Base-by-base conservation (phyloP, 2,797 vertebrate species). In the Myripristis murdjan region DNA sequence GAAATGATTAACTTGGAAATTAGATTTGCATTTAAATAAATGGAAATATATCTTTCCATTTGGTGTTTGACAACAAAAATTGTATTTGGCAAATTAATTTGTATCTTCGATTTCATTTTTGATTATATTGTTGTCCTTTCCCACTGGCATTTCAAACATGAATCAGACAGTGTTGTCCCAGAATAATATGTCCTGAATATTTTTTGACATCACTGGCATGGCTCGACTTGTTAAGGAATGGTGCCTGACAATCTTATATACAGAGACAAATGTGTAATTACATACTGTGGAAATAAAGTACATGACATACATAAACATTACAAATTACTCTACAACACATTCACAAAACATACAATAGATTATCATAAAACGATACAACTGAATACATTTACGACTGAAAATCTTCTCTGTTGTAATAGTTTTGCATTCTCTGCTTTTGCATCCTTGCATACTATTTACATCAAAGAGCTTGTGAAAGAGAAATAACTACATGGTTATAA, bases 391-490 rank as follows among this genome's bases (percentile, higher is more conserved):
- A 33, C 52, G 35, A n/a, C 43, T 69, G 15, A 4, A 47, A 24
- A 37, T 69, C 35, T 55, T 60, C 15, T 54, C 2, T 52, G 54
- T 22, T 52, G 54, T 22, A 51, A 54, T 18, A 71, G 53, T 46
- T 15, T 63, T 26, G 37, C 39, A 24, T 61, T 37, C 57, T 70
- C 57, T 28, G 28, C n/a, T 53, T 51, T 16, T 56, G 49, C 47
- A 58, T 60, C 3, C 59, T 39, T n/a, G n/a, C n/a, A n/a, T n/a
- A n/a, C 1, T 1, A 20, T 33, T 68, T 41, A n/a, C 14, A 79
- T 68, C 44, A 79, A 83, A 78, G 52, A 53, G 58, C 46, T 64
- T 26, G 20, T 62, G 11, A 70, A 60, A 79, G 31, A 62, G 41
- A 51, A 69, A 22, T 46, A 48, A 70, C 58, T 49, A 48, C n/a